Percentiles rank a stretch among this genome's conserved stretches.
Evolutionary conservation across 2,888 invertebrate genomes (phyloP).

Genomic region (Nesidiocoris tenuis): DNA sequence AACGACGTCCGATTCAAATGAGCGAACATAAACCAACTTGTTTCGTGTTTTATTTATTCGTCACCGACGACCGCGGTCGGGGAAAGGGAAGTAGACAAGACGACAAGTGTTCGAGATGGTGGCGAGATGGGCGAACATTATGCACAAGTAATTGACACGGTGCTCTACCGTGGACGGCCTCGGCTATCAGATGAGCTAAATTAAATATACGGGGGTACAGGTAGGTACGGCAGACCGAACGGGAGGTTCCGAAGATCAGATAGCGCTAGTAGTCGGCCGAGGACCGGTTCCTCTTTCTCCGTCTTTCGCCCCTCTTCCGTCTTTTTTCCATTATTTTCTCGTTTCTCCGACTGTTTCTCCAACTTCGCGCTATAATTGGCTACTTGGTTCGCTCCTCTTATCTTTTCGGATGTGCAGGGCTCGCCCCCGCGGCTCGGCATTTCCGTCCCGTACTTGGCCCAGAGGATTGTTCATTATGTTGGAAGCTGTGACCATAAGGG

Average conservation of each 20-base stretch:
- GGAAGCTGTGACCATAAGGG: too few species aligned
- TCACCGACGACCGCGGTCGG: slow-evolving; percentile 16
- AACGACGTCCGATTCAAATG: slow-evolving; percentile 29
- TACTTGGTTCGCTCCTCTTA: slow-evolving; percentile 32
- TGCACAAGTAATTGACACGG: slow-evolving; percentile 42
- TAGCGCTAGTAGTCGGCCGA: slow-evolving; percentile 7
- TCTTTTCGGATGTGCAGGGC: background rate
- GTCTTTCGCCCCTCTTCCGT: slow-evolving; percentile 2
- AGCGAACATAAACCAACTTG: slow-evolving; percentile 42
- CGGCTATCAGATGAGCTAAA: slow-evolving; percentile 38
- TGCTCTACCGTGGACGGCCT: slow-evolving; percentile 32
- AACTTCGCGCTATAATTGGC: slow-evolving; percentile 38
- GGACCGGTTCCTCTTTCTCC: slow-evolving; percentile 7
- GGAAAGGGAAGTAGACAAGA: slow-evolving; percentile 13
- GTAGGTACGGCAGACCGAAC: slow-evolving; percentile 13
- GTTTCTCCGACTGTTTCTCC: background rate
- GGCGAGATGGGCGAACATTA: slow-evolving; percentile 39
- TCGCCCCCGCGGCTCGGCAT: slow-evolving; percentile 31
- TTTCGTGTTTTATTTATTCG: slow-evolving; percentile 39
- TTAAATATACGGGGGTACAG: slow-evolving; percentile 30
- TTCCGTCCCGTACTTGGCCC: slow-evolving; percentile 18
- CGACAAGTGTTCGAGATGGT: slow-evolving; percentile 41
- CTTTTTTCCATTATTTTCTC: slow-evolving; percentile 10
- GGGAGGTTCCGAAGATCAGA: slow-evolving; percentile 24
- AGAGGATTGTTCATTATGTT: too few species aligned